A percentile compares a stretch with the other conserved stretches of the same genome.
These are phyloP conservation scores for Petrolisthes cinctipes DNA, from an alignment of 2,888 invertebrate species.

Conservation along the genomic window DNA sequence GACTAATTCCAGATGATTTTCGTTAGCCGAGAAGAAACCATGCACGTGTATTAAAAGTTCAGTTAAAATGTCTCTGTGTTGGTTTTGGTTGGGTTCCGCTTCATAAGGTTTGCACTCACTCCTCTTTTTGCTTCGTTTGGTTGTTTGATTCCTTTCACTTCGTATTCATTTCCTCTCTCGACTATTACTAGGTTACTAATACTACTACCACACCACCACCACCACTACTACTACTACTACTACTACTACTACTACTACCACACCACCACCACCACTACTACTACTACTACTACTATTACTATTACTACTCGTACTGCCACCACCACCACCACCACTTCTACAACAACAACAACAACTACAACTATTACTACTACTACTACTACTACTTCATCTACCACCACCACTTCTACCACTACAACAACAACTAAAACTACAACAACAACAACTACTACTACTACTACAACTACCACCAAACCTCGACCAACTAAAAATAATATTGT, in stretches of 20 bases:
- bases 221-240: background rate
- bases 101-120: too few species aligned
- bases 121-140: too few species aligned
- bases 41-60: too few species aligned
- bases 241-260: background rate
- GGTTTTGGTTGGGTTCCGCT: too few species aligned
- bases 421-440: background rate
- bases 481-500: background rate
- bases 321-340: background rate
- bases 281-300: too few species aligned
- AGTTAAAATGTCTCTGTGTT: too few species aligned
- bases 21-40: too few species aligned
- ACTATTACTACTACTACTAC: background rate
- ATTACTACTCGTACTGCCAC: too few species aligned
- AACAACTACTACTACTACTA: background rate
- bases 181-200: background rate
- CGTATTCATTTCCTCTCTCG: too few species aligned
- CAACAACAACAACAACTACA: background rate
- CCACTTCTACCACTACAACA: background rate
- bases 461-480: background rate
- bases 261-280: background rate
- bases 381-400: too few species aligned
- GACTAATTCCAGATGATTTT: too few species aligned
- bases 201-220: background rate
- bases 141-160: too few species aligned